Conservation (phyloP, 1,140 invertebrate species). For the Phymastichus coffea region DNA sequence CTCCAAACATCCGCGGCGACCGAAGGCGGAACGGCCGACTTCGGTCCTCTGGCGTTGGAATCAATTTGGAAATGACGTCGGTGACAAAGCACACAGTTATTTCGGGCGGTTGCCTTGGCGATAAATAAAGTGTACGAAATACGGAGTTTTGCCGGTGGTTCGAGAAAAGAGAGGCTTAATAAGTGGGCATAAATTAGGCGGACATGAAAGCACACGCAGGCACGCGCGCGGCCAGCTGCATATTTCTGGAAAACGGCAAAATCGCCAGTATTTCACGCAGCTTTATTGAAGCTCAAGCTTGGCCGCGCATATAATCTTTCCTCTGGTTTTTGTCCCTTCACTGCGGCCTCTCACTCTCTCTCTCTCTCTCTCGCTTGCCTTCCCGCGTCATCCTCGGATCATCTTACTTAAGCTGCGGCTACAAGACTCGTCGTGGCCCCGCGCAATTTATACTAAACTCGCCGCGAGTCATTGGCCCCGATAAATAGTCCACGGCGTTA, state of each 20-base stretch:
- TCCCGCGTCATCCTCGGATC: slow-evolving; percentile 13
- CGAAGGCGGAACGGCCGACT: no score
- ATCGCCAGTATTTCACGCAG: background rate
- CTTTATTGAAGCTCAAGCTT: background rate
- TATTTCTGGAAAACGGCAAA: background rate
- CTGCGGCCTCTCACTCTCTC: background rate
- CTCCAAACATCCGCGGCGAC: background rate
- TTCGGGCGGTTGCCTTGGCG: no score
- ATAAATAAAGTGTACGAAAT: no score
- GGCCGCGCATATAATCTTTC: no score
- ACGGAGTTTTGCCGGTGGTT: no score
- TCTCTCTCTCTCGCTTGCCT: background rate
- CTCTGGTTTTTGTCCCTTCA: background rate
- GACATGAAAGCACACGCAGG: no score
- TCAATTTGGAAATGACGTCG: no score
- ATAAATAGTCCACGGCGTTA: slow-evolving; percentile 19
- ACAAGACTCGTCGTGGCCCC: background rate
- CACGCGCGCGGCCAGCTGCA: no score
- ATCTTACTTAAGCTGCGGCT: slow-evolving; percentile 14
- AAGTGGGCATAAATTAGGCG: no score
- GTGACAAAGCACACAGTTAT: no score
- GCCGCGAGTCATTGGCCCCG: slow-evolving; percentile 37
- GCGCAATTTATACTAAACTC: slow-evolving; percentile 18
- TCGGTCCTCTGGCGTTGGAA: no score
- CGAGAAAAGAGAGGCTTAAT: no score